Conservation (phyloP, 2,113 vertebrate species). For the Tragelaphus imberbis region DNA sequence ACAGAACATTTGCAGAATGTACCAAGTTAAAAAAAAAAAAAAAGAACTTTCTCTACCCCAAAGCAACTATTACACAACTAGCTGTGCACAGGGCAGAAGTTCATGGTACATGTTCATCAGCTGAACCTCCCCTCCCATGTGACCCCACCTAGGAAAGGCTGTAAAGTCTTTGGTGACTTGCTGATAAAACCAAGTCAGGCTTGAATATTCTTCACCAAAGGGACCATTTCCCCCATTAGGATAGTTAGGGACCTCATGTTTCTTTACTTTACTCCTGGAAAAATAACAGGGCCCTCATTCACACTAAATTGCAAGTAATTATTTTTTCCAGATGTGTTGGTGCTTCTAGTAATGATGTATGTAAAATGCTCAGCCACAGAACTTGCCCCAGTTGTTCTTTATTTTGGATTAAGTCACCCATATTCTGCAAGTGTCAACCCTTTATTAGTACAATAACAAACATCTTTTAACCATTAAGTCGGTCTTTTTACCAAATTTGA, state of each 20-base stretch:
- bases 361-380: background rate
- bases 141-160: background rate
- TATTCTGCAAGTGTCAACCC: background rate
- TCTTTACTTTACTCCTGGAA: background rate
- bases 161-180: background rate
- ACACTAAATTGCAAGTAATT: background rate
- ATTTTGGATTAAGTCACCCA: background rate
- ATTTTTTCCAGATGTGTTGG: background rate
- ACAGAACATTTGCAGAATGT: background rate
- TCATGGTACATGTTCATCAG: background rate
- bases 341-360: background rate
- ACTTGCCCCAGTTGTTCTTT: background rate
- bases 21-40: background rate
- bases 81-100: background rate
- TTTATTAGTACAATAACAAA: conserved; percentile 2
- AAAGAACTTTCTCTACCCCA: background rate
- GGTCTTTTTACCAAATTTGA: background rate
- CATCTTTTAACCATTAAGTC: background rate
- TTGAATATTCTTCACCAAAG: background rate
- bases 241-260: background rate
- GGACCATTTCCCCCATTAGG: background rate
- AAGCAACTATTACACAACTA: background rate
- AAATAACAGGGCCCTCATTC: background rate
- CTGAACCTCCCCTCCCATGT: background rate
- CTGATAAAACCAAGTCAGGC: background rate